Evolutionary conservation across 2,113 vertebrate species (phyloP).

Genomic region (Thinocorus orbignyianus): DNA sequence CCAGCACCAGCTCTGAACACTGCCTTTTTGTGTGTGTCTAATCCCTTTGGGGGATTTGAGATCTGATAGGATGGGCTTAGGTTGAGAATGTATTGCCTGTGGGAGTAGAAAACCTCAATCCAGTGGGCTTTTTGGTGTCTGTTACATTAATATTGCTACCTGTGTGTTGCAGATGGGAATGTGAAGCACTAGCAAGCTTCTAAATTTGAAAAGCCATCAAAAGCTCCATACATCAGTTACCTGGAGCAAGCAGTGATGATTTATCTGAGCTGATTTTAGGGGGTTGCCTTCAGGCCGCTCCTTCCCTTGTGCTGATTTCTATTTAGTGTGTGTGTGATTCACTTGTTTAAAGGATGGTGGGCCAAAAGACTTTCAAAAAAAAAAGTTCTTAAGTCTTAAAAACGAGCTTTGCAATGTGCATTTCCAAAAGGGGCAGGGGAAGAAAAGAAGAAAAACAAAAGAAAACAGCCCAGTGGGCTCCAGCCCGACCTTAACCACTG

Average conservation of each 20-base stretch:
- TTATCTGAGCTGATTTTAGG: neutral
- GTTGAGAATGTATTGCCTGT: neutral
- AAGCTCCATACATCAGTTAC: neutral
- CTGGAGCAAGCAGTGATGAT: neutral
- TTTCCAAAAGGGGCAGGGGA: neutral
- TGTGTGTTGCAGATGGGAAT: neutral
- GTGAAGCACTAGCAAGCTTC: neutral
- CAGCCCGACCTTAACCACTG: neutral
- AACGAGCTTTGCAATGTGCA: neutral
- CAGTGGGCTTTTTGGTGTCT: neutral
- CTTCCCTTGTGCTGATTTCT: neutral
- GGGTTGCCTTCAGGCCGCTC: neutral
- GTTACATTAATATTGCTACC: neutral
- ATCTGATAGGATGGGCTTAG: neutral
- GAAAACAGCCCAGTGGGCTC: neutral
- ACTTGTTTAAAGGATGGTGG: neutral
- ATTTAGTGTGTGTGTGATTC: neutral
- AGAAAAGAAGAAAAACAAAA: neutral
- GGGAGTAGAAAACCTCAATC: neutral
- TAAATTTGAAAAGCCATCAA: neutral
- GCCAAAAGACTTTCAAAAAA: neutral
- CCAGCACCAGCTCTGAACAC: neutral
- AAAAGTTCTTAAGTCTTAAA: neutral
- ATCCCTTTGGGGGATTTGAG: neutral
- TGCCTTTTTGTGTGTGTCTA: neutral